Evolutionary conservation across 2,888 invertebrate species (phyloP), one percentile per base, ranked within the genome.

Genomic region (Phyllotreta striolata): DNA sequence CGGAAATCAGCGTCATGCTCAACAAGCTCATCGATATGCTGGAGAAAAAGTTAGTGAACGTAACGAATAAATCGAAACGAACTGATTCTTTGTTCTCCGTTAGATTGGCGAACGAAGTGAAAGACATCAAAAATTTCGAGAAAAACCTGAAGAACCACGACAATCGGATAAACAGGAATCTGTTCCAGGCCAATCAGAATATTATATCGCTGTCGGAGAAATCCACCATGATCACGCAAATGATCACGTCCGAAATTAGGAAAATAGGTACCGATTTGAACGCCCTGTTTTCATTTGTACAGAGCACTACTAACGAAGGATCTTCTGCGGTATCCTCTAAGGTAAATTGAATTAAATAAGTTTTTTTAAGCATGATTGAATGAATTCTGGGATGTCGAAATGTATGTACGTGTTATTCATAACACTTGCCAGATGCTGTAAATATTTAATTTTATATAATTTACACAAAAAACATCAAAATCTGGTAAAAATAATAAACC

Each of bases 1-100:
- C 84, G 14, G 85, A 87, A 73, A 86, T 90, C 37, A 85, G 88
- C 14, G 83, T 85, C 63, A 84, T 88, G 37, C 79, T 90, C 56
- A 87, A 88, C 69, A 87, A 85, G 79, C 81, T 89, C 44, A 83
- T 89, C 41, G 86, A 88, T 73, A 85, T 86, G 10, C 83, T 89
- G 49, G 85, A 86, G 65, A 86, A 87, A 77, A 87, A 87, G 88
- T 89, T 83, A 75, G 84, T 71, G 54, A 47, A 37, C 47, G 34
- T 41, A 52, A 41, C 10, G 8, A 14, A 13, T 44, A 35, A 10
- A 51, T 37, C 35, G 43, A 34, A 38, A 9, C 3, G 38, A 1
- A 24, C 14, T 41, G 12, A 9, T 46, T 38, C 43, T 52, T 47
- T 57, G 64, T 66, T 70, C 65, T 55, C 66, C 84, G 84, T 63